Conservation (phyloP, 2,113 vertebrate genomes). For the Brachionichthys hirsutus region DNA sequence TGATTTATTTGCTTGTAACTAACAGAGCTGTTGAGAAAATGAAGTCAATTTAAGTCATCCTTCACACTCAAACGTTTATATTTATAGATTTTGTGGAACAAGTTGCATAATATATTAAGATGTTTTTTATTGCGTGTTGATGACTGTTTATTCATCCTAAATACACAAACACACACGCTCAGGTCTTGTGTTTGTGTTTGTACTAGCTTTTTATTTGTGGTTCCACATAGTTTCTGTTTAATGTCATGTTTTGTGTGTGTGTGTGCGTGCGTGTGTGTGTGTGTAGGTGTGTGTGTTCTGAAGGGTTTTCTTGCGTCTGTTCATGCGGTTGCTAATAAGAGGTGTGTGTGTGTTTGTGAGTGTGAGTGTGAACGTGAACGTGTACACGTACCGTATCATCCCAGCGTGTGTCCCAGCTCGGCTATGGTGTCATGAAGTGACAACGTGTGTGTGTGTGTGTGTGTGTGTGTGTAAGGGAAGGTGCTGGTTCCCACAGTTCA, state of each 20-base stretch:
- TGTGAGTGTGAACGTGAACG: constrained; percentile 44
- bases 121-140: no score
- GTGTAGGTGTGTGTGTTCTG: constrained; percentile 29
- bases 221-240: constrained; percentile 24
- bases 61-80: no score
- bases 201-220: constrained; percentile 32
- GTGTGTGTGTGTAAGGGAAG: constrained; percentile 64
- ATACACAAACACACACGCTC: constrained; percentile 13
- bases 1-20: no score
- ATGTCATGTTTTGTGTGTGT: constrained; percentile 31
- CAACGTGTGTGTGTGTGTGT: constrained; percentile 37
- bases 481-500: constrained; percentile 95
- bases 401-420: constrained; percentile 60
- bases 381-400: constrained; percentile 55
- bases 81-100: no score
- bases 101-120: no score
- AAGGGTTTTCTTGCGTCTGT: constrained; percentile 64
- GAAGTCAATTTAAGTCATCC: no score
- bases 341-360: constrained; percentile 46
- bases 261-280: constrained; percentile 19
- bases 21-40: no score
- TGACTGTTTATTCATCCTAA: no score
- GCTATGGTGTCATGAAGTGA: constrained; percentile 57
- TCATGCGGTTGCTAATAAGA: constrained; percentile 64
- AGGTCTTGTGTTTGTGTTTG: constrained; percentile 21